These are phyloP conservation scores for Troilus luridus DNA, from an alignment of 2,888 invertebrate genomes.

Conservation along the genomic window DNA sequence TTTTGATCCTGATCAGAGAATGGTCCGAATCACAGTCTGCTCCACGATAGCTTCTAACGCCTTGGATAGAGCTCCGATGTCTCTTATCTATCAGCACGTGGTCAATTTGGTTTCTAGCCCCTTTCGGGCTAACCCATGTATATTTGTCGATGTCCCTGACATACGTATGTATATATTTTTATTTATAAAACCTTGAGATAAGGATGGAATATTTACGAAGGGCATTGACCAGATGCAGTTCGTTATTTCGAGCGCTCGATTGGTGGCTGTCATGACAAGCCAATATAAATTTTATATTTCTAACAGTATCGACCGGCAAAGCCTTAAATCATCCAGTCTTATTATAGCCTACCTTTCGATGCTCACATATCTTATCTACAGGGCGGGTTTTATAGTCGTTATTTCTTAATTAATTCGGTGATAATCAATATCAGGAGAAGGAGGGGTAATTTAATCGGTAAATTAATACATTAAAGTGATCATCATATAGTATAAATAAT, in stretches of 20 bases:
- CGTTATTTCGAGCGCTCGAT: neutral
- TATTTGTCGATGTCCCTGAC: too few species aligned
- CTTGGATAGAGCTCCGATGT: too few species aligned
- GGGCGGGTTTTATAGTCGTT: neutral
- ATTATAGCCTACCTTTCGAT: neutral
- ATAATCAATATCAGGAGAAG: neutral
- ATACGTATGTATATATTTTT: too few species aligned
- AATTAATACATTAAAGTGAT: neutral
- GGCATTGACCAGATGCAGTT: neutral
- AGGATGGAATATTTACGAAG: neutral
- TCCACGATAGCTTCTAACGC: too few species aligned
- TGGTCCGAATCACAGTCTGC: too few species aligned
- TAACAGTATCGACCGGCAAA: neutral
- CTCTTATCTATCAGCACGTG: too few species aligned
- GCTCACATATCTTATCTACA: neutral
- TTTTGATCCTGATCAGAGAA: too few species aligned
- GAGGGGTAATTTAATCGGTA: neutral
- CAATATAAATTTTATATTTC: slow-evolving; percentile 21
- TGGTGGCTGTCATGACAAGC: neutral
- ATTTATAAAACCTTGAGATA: neutral
- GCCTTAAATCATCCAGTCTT: neutral
- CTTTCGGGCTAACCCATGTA: too few species aligned
- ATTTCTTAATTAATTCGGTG: neutral
- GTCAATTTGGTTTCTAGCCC: too few species aligned
- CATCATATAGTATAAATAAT: neutral